phyloP scores from a whole-genome alignment of 2,113 vertebrate genomes.

The Rhizomys pruinosus region DNA sequence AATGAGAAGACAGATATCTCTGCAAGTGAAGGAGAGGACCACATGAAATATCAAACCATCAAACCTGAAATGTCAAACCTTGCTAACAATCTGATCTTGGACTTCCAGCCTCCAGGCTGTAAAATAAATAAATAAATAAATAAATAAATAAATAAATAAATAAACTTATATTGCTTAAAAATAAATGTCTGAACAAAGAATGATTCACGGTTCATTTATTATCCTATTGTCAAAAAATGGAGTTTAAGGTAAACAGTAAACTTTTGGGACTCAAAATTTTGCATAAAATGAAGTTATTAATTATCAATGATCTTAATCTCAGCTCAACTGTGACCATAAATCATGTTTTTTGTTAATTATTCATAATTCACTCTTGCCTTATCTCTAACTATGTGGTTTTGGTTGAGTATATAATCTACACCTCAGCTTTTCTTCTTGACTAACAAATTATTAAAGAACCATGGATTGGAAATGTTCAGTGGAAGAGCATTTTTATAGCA shows the following conservation, averaged over 20 bases:
- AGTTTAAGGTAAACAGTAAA: neutral
- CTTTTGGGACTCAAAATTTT: neutral
- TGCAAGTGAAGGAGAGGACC: no score
- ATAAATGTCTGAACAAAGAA: neutral
- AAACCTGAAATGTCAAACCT: no score
- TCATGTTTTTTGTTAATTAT: neutral
- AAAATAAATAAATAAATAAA: no score
- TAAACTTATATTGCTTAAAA: no score
- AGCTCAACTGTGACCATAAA: slow-evolving; percentile 8
- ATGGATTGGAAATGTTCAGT: neutral
- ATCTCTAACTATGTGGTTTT: slow-evolving; percentile 3
- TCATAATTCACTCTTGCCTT: slow-evolving; percentile 2
- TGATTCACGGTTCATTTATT: neutral
- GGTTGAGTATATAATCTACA: neutral
- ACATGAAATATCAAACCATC: no score
- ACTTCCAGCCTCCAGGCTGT: no score
- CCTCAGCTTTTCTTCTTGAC: slow-evolving; percentile 17
- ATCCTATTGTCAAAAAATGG: slow-evolving; percentile 5
- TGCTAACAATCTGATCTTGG: no score
- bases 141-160: no score
- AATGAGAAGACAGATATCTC: no score
- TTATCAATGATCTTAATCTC: slow-evolving; percentile 23
- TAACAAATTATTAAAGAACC: neutral
- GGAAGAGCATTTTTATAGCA: neutral
- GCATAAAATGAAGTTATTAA: slow-evolving; percentile 7